Evolutionary conservation across 2,888 invertebrate genomes (phyloP), one percentile per base, ranked within the genome.

Genomic region (Tetanocera ferruginea): DNA sequence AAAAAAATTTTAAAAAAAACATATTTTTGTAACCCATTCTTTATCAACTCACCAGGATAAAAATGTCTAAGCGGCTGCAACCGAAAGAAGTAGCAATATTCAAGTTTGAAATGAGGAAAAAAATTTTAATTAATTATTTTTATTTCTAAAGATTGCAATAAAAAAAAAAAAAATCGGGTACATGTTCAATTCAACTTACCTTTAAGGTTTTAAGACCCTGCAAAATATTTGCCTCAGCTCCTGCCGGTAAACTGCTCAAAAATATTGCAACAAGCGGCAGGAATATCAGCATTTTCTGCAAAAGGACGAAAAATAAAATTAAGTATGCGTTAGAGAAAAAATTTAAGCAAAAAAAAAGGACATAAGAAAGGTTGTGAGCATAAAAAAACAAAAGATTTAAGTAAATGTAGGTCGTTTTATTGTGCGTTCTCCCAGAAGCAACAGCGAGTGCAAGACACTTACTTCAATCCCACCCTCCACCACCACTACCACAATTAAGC

Each of bases 241-340:
- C 86, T 84, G 85, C 85, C 82, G 86, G 82, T 83, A 88, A 84
- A 86, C 86, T 86, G 86, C 87, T 88, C 83, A 88, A 86, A 85
- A 89, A 86, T 86, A 89, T 86, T 79, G 87, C 87, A 82, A 89
- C 84, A 83, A 89, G 83, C 83, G 87, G 86, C 86, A 89, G 85
- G 83, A 89, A 85, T 85, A 88, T 87, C 85, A 88, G 87, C 89
- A 89, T 89, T 89, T 89, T 89, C 89, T 89, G 86, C 77, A 86
- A 85, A 43, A 5, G 67, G 62, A 72, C 78, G 55, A 78, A 77
- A 76, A 81, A 77, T 75, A 78, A 57, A 57, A n/a, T 43, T n/a
- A 71, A 52, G n/a, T 34, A 23, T n/a, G 6, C 3, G 52, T 51
- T 72, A 78, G 19, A 62, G 37, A 60, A 28, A 76, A 19, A 55